Evolutionary conservation across 2,888 invertebrate species (phyloP), one percentile per base, ranked within the genome.

Genomic region (Dioctria rufipes): DNA sequence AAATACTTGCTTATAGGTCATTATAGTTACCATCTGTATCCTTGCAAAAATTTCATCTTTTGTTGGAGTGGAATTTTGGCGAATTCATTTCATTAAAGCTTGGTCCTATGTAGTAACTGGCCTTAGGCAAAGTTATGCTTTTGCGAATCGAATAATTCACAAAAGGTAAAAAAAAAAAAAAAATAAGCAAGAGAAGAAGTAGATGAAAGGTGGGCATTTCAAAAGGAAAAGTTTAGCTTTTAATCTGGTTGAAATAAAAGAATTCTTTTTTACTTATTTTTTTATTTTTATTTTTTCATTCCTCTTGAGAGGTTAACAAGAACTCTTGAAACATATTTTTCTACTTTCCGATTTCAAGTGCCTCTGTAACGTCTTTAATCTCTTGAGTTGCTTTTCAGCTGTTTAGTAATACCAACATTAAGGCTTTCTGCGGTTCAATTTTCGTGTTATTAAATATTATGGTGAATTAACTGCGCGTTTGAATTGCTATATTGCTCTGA

Each of bases 141-240:
- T 67, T 67, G 42, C 67, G 67, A 67, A 43, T 67, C 67, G 43
- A 67, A 67, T 67, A 67, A 67, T 67, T 67, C 43, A 67, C 65
- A 67, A 46, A 67, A 46, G 46, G n/a, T 46, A 46, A 67, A 43
- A 25, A 40, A 25, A n/a, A n/a, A n/a, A 46, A 67, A 43, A 25
- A 42, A 13, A 42, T 42, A 63, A 65, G 39, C 65, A 42, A n/a
- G 40, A 42, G n/a, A 65, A 65, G 65, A n/a, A 13, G 40, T 6
- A 4, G 65, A 13, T 4, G n/a, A 6, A 9, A 13, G 11, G n/a
- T 5, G 40, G 37, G 65, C 42, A 40, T 65, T 42, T n/a, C 42
- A 25, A 25, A 25, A 25, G 25, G 25, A 25, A 25, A 25, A 25
- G 25, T n/a, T 40, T 42, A 65, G 11, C 40, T 65, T 42, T 65